Conservation (phyloP, 2,113 vertebrate species). For the Glaucomys volans region DNA sequence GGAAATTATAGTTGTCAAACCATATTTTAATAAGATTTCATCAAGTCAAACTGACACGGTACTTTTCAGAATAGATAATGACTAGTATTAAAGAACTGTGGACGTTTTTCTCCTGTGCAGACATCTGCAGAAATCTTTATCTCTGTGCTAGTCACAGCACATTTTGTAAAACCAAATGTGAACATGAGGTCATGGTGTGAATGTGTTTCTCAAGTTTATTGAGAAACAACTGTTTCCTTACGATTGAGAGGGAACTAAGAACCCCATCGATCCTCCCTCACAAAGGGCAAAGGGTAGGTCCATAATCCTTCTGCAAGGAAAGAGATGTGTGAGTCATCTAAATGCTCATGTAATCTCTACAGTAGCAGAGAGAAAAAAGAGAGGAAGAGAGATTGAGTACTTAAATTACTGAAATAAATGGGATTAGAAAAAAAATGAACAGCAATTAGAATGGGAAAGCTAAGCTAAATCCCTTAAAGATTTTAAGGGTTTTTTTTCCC, state of each 20-base stretch:
- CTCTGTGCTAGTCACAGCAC: neutral
- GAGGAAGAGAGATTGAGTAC: neutral
- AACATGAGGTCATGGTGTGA: too few relatives aligned
- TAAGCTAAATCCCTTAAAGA: too few relatives aligned
- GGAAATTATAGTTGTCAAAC: conserved; percentile 39
- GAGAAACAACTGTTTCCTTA: neutral
- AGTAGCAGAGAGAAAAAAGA: neutral
- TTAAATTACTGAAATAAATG: neutral
- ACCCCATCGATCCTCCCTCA: neutral
- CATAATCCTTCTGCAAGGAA: neutral
- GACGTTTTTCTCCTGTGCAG: neutral
- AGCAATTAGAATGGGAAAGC: neutral
- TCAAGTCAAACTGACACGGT: conserved; percentile 38
- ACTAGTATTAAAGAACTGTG: neutral
- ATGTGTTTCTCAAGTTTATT: neutral
- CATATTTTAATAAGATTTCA: conserved; percentile 51
- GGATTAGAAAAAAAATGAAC: neutral
- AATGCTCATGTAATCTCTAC: neutral
- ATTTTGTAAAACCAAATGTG: neutral
- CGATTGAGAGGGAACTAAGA: neutral
- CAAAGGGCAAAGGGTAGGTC: neutral
- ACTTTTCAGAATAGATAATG: conserved; percentile 50
- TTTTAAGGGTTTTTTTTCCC: neutral
- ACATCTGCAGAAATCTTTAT: conserved; percentile 25
- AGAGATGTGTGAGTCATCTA: neutral